These are phyloP conservation scores for Myotis myotis DNA, from an alignment of 2,797 vertebrate species.

Conservation along the genomic window DNA sequence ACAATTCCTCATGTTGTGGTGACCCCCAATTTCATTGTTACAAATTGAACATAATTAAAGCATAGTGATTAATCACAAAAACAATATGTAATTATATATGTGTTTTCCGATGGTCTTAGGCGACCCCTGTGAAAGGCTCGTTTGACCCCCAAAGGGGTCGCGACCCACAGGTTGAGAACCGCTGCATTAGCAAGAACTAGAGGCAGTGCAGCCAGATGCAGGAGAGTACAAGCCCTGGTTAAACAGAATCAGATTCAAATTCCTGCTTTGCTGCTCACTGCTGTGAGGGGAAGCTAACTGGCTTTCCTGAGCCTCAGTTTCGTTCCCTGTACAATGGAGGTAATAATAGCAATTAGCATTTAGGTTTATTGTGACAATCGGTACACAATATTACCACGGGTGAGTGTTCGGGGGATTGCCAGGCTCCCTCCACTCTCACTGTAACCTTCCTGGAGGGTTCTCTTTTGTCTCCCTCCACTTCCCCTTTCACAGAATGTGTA, in stretches of 20 bases:
- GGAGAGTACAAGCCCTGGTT: not conserved
- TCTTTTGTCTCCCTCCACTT: not conserved
- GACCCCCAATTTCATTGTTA: too few species aligned
- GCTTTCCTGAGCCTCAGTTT: not conserved
- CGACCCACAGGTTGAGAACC: too few species aligned
- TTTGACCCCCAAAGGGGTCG: too few species aligned
- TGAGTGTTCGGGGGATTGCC: not conserved
- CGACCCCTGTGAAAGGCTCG: too few species aligned
- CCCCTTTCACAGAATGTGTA: not conserved
- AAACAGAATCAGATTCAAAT: not conserved
- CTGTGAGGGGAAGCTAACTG: not conserved
- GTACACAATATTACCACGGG: not conserved
- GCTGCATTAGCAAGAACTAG: not conserved
- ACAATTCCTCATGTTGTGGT: too few species aligned
- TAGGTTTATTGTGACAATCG: not conserved
- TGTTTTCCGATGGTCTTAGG: too few species aligned
- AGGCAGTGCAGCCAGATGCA: too few species aligned
- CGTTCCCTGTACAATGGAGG: not conserved
- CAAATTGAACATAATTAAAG: too few species aligned
- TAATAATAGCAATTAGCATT: not conserved
- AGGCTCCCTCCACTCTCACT: not conserved
- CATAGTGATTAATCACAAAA: too few species aligned
- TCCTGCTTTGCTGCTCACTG: not conserved
- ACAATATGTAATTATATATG: too few species aligned
- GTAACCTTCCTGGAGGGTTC: not conserved